Percentiles rank a stretch among this genome's conserved stretches.
These are phyloP conservation scores for Melanerpes aurifrons DNA, from an alignment of 2,113 vertebrate genomes.

Conservation along the genomic window DNA sequence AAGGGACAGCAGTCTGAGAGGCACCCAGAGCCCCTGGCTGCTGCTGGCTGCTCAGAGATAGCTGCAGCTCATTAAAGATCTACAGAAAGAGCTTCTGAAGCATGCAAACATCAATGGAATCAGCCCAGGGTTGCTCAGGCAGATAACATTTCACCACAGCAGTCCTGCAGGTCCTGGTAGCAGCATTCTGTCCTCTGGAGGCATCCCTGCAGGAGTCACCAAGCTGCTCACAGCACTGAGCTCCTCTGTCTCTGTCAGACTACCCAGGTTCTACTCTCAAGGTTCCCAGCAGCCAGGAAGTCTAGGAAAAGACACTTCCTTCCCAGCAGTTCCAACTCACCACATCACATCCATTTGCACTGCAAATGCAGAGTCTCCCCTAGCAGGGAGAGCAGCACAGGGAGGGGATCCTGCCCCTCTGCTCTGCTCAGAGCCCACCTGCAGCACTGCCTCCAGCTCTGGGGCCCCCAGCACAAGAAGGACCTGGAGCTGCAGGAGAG, in stretches of 20 bases:
- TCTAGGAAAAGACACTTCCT: background rate
- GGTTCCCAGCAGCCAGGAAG: background rate
- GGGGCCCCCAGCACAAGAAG: no score
- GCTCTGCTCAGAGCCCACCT: no score
- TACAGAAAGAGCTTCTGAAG: slow-evolving; percentile 48
- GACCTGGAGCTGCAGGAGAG: no score
- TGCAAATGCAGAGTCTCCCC: background rate
- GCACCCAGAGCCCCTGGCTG: background rate
- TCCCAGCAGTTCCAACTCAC: background rate
- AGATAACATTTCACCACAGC: background rate
- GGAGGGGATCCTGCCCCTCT: no score
- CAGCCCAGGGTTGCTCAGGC: slow-evolving; percentile 29
- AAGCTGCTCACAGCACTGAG: background rate
- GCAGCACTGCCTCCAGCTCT: no score
- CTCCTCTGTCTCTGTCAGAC: background rate
- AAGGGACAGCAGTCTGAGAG: background rate
- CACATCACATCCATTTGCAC: background rate
- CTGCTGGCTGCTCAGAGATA: slow-evolving; percentile 48
- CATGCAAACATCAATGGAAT: slow-evolving; percentile 53
- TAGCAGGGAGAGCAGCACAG: no score
- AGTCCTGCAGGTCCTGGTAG: background rate
- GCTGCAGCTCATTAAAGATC: slow-evolving; percentile 52
- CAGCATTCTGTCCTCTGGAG: background rate
- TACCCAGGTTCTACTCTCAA: background rate
- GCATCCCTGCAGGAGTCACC: background rate